Evolutionary conservation across 2,888 invertebrate species (phyloP).

Genomic region (Drosophila cyrtoloma): DNA sequence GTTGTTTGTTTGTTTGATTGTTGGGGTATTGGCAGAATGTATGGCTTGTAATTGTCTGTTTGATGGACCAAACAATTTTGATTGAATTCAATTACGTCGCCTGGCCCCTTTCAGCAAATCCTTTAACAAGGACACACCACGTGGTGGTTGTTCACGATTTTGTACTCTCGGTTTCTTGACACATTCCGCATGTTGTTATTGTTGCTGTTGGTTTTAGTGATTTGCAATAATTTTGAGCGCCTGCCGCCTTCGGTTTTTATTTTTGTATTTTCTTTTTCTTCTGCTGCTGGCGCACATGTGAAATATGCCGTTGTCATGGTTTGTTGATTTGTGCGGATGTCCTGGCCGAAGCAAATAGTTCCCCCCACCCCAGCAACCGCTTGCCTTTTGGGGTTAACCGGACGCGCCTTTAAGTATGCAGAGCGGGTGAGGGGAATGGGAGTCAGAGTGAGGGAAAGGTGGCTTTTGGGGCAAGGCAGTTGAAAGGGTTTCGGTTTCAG

Average conservation of each 20-base stretch:
- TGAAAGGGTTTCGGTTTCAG: conserved; percentile 56
- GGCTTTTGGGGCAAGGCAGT: conserved; percentile 1
- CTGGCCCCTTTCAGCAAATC: conserved; percentile 42
- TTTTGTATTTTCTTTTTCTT: not conserved
- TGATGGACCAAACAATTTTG: conserved; percentile 84
- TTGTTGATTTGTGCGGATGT: conserved; percentile 66
- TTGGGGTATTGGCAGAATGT: conserved; percentile 64
- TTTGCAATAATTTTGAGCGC: conserved; percentile 78
- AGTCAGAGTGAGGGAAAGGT: not conserved
- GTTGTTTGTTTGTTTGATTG: conserved; percentile 7
- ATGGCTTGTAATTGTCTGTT: conserved; percentile 83
- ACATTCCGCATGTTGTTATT: conserved; percentile 5
- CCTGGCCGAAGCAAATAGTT: conserved; percentile 47
- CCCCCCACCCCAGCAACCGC: conserved; percentile 3
- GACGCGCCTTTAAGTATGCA: conserved; percentile 63
- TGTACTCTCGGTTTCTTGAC: conserved; percentile 18
- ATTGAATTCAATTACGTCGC: conserved; percentile 82
- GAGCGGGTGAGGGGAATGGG: not conserved
- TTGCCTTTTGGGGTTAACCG: conserved; percentile 56
- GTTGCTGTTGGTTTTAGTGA: conserved; percentile 78
- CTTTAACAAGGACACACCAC: conserved; percentile 20
- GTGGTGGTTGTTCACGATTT: conserved; percentile 42
- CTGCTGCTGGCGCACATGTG: conserved; percentile 54
- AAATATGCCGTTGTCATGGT: conserved; percentile 77
- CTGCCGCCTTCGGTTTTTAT: not conserved